phyloP scores from a whole-genome alignment of 2,113 vertebrate genomes.

The Rhinoptilus africanus region DNA sequence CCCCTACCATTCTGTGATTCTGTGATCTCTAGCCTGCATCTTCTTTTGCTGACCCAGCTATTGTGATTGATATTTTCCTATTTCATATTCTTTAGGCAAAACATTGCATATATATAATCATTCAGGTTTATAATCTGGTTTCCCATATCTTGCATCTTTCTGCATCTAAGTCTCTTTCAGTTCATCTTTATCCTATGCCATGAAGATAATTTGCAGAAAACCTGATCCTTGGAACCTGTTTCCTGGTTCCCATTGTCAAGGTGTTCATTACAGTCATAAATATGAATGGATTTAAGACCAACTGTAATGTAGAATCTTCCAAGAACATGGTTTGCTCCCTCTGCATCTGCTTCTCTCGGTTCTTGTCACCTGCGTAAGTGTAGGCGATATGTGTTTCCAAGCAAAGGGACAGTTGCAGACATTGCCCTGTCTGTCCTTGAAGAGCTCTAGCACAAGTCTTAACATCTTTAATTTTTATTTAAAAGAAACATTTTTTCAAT shows the following conservation, averaged over 20 bases:
- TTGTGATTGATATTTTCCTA: not conserved
- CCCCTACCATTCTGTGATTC: too few relatives aligned
- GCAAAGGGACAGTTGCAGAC: not conserved
- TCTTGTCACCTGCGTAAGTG: not conserved
- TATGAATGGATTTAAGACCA: not conserved
- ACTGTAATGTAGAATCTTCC: not conserved
- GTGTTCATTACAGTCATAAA: constrained; percentile 13
- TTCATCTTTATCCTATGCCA: not conserved
- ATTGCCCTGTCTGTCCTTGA: not conserved
- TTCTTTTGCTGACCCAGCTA: not conserved
- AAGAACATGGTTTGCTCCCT: not conserved
- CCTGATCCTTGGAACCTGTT: not conserved
- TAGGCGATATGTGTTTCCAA: not conserved
- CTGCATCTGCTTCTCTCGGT: not conserved
- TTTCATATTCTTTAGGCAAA: not conserved
- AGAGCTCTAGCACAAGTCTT: not conserved
- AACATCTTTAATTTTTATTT: not conserved
- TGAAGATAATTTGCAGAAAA: not conserved
- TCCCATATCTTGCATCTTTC: not conserved
- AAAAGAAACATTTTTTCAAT: not conserved
- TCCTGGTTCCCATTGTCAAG: not conserved
- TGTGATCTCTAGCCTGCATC: not conserved
- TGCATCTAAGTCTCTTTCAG: not conserved
- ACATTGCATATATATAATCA: not conserved
- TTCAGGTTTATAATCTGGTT: not conserved